phyloP scores from a whole-genome alignment of 2,797 vertebrate species.

The Pseudotriccus pelzelni region DNA sequence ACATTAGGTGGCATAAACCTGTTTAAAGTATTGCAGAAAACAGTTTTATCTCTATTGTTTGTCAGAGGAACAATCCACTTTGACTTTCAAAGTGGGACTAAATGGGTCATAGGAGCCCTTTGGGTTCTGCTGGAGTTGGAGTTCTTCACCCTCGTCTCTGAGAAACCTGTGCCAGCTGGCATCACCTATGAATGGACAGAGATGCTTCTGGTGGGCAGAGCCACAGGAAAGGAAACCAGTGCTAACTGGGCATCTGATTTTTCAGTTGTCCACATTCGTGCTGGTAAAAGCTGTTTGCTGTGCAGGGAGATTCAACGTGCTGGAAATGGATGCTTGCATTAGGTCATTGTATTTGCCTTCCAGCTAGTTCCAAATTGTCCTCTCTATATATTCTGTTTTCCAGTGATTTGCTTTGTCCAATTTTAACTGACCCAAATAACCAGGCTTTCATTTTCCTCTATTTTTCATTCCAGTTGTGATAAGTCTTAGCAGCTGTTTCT shows the following conservation, averaged over 20 bases:
- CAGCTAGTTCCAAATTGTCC: not conserved
- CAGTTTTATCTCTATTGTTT: not conserved
- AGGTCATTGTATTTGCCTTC: not conserved
- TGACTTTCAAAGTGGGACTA: not conserved
- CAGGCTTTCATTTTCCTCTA: not conserved
- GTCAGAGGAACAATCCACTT: not conserved
- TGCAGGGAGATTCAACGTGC: not conserved
- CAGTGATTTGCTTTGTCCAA: not conserved
- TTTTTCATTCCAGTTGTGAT: not conserved
- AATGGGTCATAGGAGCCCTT: not conserved
- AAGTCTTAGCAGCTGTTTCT: not conserved
- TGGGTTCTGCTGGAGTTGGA: not conserved
- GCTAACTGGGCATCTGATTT: not conserved
- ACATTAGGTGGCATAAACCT: not conserved
- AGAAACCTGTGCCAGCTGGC: not conserved
- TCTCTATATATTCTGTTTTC: not conserved
- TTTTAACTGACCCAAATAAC: constrained; percentile 38
- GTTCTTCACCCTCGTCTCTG: too few relatives aligned
- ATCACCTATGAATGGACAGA: not conserved
- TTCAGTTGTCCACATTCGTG: not conserved
- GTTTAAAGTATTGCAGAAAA: not conserved
- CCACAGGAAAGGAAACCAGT: not conserved
- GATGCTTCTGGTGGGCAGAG: not conserved
- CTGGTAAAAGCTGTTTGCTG: not conserved
- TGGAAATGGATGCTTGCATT: not conserved